phyloP scores from a whole-genome alignment of 1,140 invertebrate genomes.

The Gonatopus flavifemur region DNA sequence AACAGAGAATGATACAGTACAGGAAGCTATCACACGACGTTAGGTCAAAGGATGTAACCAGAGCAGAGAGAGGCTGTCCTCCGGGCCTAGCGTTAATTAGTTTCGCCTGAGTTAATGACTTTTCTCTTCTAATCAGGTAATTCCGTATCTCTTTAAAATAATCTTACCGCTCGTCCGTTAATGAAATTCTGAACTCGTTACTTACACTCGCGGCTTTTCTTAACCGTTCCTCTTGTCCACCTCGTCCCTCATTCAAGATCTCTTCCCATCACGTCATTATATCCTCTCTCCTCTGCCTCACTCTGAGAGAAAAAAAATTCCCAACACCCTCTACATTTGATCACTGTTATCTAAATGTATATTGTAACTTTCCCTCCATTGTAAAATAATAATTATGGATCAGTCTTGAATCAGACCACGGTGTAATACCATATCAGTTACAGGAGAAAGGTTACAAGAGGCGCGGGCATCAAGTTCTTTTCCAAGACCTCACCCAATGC shows the following conservation, averaged over 20 bases:
- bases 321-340: too few species aligned
- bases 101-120: slow-evolving; percentile 60
- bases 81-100: slow-evolving; percentile 54
- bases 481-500: slow-evolving; percentile 12
- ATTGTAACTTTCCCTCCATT: too few species aligned
- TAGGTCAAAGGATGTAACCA: too few species aligned
- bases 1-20: too few species aligned
- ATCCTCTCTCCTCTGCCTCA: slow-evolving; percentile 12
- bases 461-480: too few species aligned
- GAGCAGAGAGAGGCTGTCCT: slow-evolving; percentile 18
- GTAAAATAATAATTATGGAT: too few species aligned
- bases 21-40: too few species aligned
- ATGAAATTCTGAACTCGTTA: slow-evolving; percentile 61
- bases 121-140: slow-evolving; percentile 60
- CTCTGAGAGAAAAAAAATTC: too few species aligned
- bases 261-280: slow-evolving; percentile 4
- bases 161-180: slow-evolving; percentile 56
- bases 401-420: too few species aligned
- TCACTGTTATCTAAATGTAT: too few species aligned
- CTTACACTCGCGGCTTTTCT: slow-evolving; percentile 51
- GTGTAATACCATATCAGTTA: too few species aligned
- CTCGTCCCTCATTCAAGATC: slow-evolving; percentile 16
- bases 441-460: too few species aligned
- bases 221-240: slow-evolving; percentile 20
- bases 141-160: slow-evolving; percentile 61